Percentiles rank a stretch among this genome's conserved stretches.
These are phyloP conservation scores for Melanotaenia boesemani DNA, from an alignment of 2,797 vertebrate species.

Conservation along the genomic window DNA sequence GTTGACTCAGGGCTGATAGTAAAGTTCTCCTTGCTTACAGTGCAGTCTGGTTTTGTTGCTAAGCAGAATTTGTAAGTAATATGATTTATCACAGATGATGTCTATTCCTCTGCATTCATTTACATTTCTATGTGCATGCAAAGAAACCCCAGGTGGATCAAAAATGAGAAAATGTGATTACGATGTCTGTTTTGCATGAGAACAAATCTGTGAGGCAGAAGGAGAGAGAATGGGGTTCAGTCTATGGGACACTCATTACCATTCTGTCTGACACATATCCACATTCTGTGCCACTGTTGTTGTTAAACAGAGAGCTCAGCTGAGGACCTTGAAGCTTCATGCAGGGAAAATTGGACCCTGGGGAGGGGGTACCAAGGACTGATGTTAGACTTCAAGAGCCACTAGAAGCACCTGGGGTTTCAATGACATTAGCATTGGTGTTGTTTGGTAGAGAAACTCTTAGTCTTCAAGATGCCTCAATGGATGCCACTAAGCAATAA, in stretches of 20 bases:
- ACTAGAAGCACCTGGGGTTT: slow-evolving; percentile 73
- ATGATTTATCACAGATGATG: slow-evolving; percentile 75
- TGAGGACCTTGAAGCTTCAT: slow-evolving; percentile 75
- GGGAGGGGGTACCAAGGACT: slow-evolving; percentile 66
- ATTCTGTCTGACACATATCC: slow-evolving; percentile 69
- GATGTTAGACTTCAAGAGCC: slow-evolving; percentile 74
- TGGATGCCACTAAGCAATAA: slow-evolving; percentile 10
- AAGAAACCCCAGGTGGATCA: slow-evolving; percentile 55
- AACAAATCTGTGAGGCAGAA: slow-evolving; percentile 66
- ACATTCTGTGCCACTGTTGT: slow-evolving; percentile 58
- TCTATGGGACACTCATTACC: slow-evolving; percentile 70
- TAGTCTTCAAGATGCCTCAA: slow-evolving; percentile 32
- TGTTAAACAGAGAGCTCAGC: slow-evolving; percentile 76
- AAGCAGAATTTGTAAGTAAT: slow-evolving; percentile 69
- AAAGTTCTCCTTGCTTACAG: slow-evolving; percentile 60
- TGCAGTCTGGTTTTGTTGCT: slow-evolving; percentile 69
- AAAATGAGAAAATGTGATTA: slow-evolving; percentile 46
- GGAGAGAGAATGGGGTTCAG: slow-evolving; percentile 56
- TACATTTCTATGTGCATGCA: slow-evolving; percentile 60
- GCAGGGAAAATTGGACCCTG: slow-evolving; percentile 76
- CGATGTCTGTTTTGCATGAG: slow-evolving; percentile 69
- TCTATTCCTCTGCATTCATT: slow-evolving; percentile 63
- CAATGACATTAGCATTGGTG: slow-evolving; percentile 63
- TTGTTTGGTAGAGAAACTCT: slow-evolving; percentile 43
- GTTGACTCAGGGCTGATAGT: slow-evolving; percentile 52